A percentile compares a stretch with the other conserved stretches of the same genome.
These are phyloP conservation scores for Tortricodes alternella DNA, from an alignment of 2,888 invertebrate species.

Conservation along the genomic window DNA sequence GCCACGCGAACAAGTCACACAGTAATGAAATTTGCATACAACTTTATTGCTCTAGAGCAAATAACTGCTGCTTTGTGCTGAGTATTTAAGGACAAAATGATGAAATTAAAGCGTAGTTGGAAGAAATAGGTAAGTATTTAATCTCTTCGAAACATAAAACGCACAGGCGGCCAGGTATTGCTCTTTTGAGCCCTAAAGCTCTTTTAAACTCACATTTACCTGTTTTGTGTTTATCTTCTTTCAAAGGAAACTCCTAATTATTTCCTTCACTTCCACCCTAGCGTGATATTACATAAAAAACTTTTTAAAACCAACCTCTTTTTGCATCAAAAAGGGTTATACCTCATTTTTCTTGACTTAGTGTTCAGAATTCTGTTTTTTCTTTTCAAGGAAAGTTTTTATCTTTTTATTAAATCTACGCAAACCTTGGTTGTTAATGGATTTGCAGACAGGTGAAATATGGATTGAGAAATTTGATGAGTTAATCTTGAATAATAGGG, in stretches of 20 bases:
- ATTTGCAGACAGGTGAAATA: conserved; percentile 3
- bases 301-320: conserved; percentile 11
- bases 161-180: too few relatives aligned
- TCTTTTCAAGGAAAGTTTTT: conserved; percentile 3
- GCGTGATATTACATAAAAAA: conserved; percentile 17
- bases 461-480: too few relatives aligned
- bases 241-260: conserved; percentile 17
- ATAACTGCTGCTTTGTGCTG: too few relatives aligned
- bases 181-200: neutral
- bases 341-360: conserved; percentile 18
- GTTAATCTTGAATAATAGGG: too few relatives aligned
- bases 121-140: too few relatives aligned
- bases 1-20: too few relatives aligned
- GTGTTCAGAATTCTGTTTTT: conserved; percentile 4
- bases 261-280: neutral
- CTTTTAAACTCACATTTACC: neutral
- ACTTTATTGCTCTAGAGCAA: too few relatives aligned
- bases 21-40: too few relatives aligned
- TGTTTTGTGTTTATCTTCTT: conserved; percentile 5
- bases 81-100: too few relatives aligned
- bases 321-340: conserved; percentile 15
- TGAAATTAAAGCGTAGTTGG: too few relatives aligned
- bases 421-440: neutral
- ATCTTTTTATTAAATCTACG: conserved; percentile 10
- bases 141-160: too few relatives aligned